Conservation (phyloP, 2,113 vertebrate genomes). For the Dendrocopos noguchii region DNA sequence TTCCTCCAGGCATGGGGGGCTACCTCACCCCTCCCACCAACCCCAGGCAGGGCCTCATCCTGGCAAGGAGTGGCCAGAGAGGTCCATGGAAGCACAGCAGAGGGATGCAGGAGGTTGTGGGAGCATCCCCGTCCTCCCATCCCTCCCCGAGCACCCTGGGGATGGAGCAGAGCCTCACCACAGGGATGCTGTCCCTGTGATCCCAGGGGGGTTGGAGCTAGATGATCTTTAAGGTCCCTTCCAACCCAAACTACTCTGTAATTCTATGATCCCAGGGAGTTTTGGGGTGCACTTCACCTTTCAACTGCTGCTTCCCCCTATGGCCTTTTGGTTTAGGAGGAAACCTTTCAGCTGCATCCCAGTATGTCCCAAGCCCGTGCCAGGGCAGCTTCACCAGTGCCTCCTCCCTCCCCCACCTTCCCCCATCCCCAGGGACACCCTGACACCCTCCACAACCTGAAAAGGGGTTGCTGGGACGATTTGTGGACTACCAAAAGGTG, state of each 20-base stretch:
- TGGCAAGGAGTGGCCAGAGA: not conserved
- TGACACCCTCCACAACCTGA: too few relatives aligned
- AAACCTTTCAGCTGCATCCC: not conserved
- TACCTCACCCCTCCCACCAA: not conserved
- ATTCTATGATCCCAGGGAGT: not conserved
- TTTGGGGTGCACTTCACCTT: not conserved
- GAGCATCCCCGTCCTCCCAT: not conserved
- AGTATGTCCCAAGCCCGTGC: fast-evolving
- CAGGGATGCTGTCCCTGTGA: not conserved
- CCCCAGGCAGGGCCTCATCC: not conserved
- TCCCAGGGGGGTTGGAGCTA: too few relatives aligned
- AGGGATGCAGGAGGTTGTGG: not conserved
- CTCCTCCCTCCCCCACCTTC: not conserved
- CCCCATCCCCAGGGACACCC: fast-evolving
- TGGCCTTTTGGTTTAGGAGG: not conserved
- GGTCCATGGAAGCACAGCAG: fast-evolving
- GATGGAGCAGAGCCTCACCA: not conserved
- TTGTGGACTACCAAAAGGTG: fast-evolving
- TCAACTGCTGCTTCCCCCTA: not conserved
- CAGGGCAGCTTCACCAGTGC: not conserved
- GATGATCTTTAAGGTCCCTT: too few relatives aligned
- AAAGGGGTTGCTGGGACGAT: fast-evolving
- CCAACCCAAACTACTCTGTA: too few relatives aligned
- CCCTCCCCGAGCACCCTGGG: fast-evolving
- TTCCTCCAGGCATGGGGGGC: not conserved